phyloP scores from a whole-genome alignment of 2,888 invertebrate genomes.

The Drosophila crucigera region DNA sequence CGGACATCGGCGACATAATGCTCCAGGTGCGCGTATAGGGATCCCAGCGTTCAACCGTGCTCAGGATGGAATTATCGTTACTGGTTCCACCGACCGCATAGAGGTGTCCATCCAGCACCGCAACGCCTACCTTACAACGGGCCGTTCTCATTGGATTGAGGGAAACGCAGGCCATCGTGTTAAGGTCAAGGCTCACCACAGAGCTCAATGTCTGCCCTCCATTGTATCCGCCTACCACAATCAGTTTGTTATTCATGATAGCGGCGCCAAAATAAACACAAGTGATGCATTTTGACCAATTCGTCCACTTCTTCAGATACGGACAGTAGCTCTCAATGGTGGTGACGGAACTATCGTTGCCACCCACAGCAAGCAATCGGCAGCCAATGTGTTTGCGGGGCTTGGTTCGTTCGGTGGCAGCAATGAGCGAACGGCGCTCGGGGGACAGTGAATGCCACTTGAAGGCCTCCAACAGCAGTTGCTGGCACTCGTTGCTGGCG shows the following conservation, averaged over 20 bases:
- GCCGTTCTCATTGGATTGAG: slow-evolving; percentile 96
- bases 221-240: slow-evolving; percentile 96
- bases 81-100: slow-evolving; percentile 94
- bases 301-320: slow-evolving; percentile 84
- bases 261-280: no score
- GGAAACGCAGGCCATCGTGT: slow-evolving; percentile 91
- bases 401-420: slow-evolving; percentile 90
- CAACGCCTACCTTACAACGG: slow-evolving; percentile 92
- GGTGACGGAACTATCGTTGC: slow-evolving; percentile 81
- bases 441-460: slow-evolving; percentile 95
- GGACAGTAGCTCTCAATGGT: slow-evolving; percentile 92
- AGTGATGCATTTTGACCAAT: no score
- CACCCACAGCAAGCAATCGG: slow-evolving; percentile 93
- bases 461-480: slow-evolving; percentile 96
- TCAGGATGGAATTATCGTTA: slow-evolving; percentile 85
- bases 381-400: slow-evolving; percentile 93
- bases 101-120: slow-evolving; percentile 91
- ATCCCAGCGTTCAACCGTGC: slow-evolving; percentile 97
- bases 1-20: slow-evolving; percentile 94
- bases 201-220: slow-evolving; percentile 96
- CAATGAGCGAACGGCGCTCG: slow-evolving; percentile 91
- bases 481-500: slow-evolving; percentile 90
- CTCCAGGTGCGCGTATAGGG: slow-evolving; percentile 95
- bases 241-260: slow-evolving; percentile 91
- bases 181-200: slow-evolving; percentile 94